These are phyloP conservation scores for Epizoanthus scotinus DNA, from an alignment of 92 coral and sea anemone genomes.

Conservation along the genomic window DNA sequence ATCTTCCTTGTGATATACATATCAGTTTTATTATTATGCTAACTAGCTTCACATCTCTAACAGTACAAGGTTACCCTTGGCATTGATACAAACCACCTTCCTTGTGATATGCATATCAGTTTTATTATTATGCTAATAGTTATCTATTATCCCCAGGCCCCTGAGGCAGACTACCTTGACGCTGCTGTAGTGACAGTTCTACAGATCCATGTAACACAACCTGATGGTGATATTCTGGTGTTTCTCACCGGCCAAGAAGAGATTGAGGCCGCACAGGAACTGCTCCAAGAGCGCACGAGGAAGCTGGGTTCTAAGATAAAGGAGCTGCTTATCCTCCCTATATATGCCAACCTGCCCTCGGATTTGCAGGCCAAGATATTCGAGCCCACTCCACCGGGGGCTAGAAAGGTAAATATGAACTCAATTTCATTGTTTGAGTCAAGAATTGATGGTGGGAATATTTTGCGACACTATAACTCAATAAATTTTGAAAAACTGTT, in stretches of 20 bases:
- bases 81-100: too few relatives aligned
- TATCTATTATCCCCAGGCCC: conserved; percentile 69
- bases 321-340: conserved; percentile 91
- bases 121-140: too few relatives aligned
- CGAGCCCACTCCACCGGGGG: conserved; percentile 99
- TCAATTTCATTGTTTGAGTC: too few relatives aligned
- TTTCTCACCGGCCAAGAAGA: conserved; percentile 98
- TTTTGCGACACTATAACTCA: too few relatives aligned
- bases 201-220: conserved; percentile 98
- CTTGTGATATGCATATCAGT: too few relatives aligned
- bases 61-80: too few relatives aligned
- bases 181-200: conserved; percentile 96
- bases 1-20: too few relatives aligned
- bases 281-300: conserved; percentile 90
- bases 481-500: too few relatives aligned
- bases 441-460: too few relatives aligned
- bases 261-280: conserved; percentile 92
- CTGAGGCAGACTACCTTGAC: conserved; percentile 98
- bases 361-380: conserved; percentile 98
- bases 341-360: conserved; percentile 96
- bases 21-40: too few relatives aligned
- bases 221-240: conserved; percentile 89
- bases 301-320: conserved; percentile 97
- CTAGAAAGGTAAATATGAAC: conserved; percentile 72
- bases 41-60: too few relatives aligned